Conservation (phyloP, 2,888 invertebrate genomes). For the Agrilus biguttatus region DNA sequence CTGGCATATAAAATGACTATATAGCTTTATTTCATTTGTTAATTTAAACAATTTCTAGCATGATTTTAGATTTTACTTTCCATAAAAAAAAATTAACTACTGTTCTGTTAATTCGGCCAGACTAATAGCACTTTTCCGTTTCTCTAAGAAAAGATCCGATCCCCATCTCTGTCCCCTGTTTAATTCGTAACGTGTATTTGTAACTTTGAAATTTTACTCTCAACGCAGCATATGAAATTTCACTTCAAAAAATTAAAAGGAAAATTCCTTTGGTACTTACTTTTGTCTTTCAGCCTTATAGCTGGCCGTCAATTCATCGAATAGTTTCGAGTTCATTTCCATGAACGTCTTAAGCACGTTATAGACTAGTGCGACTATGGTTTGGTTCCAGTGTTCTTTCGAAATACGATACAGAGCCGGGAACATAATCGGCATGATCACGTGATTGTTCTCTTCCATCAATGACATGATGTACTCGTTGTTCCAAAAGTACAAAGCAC, state of each 20-base stretch:
- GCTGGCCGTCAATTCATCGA: slow-evolving; percentile 96
- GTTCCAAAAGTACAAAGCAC: slow-evolving; percentile 99
- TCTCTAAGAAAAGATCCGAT: too few species aligned
- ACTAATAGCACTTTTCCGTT: too few species aligned
- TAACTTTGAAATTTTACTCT: too few species aligned
- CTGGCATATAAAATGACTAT: too few species aligned
- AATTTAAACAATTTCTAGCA: too few species aligned
- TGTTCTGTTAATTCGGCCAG: too few species aligned
- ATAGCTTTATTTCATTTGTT: too few species aligned
- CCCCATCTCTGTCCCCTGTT: too few species aligned
- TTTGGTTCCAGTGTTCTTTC: slow-evolving; percentile 99
- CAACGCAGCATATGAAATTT: too few species aligned
- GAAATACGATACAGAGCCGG: slow-evolving; percentile 97
- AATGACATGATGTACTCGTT: slow-evolving; percentile 99
- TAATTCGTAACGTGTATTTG: too few species aligned
- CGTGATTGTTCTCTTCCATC: slow-evolving; percentile 96
- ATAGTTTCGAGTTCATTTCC: slow-evolving; percentile 99
- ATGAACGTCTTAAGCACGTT: slow-evolving; percentile 99
- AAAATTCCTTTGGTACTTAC: slow-evolving; percentile 44
- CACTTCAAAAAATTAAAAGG: not conserved
- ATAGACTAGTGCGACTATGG: slow-evolving; percentile 97
- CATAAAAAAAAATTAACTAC: too few species aligned
- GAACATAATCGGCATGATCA: slow-evolving; percentile 99
- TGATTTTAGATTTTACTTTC: too few species aligned
- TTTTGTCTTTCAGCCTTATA: slow-evolving; percentile 99